phyloP scores from a whole-genome alignment of 2,888 invertebrate genomes.

The Crossocerus cetratus region DNA sequence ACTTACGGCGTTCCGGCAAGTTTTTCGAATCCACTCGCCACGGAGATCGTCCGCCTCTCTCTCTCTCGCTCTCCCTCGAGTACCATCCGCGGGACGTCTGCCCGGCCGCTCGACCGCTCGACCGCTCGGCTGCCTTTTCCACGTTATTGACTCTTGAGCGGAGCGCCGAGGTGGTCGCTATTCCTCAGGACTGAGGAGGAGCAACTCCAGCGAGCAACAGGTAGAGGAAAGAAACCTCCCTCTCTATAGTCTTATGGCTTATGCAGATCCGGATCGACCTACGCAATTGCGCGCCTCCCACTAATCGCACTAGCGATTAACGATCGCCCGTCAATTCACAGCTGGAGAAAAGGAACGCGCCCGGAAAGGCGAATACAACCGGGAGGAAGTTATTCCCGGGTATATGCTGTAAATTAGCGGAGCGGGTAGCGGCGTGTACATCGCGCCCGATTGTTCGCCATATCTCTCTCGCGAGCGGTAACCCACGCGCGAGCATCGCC shows the following conservation, averaged over 20 bases:
- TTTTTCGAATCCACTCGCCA: conserved; percentile 15
- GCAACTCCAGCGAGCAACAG: conserved; percentile 6
- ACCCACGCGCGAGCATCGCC: conserved; percentile 28
- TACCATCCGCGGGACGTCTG: background rate
- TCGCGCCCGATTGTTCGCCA: conserved; percentile 40
- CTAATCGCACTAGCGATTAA: conserved; percentile 47
- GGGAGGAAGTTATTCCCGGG: conserved; percentile 57
- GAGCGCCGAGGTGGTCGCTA: conserved; percentile 49
- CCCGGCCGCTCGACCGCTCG: background rate
- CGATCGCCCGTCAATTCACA: background rate
- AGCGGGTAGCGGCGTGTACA: conserved; percentile 61
- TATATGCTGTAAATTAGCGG: conserved; percentile 62
- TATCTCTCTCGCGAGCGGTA: conserved; percentile 37
- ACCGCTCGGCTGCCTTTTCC: conserved; percentile 13
- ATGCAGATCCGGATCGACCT: conserved; percentile 56
- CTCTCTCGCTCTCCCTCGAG: background rate
- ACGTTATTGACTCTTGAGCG: conserved; percentile 35
- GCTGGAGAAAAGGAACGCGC: background rate
- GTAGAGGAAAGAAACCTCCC: conserved; percentile 11
- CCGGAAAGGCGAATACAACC: conserved; percentile 45
- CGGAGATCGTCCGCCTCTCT: background rate
- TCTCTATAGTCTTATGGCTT: conserved; percentile 32
- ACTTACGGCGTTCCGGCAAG: conserved; percentile 1
- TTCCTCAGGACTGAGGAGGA: conserved; percentile 23
- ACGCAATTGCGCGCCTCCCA: conserved; percentile 38